These are phyloP conservation scores for Cephus runcator DNA, from an alignment of 2,888 invertebrate genomes.

Conservation along the genomic window DNA sequence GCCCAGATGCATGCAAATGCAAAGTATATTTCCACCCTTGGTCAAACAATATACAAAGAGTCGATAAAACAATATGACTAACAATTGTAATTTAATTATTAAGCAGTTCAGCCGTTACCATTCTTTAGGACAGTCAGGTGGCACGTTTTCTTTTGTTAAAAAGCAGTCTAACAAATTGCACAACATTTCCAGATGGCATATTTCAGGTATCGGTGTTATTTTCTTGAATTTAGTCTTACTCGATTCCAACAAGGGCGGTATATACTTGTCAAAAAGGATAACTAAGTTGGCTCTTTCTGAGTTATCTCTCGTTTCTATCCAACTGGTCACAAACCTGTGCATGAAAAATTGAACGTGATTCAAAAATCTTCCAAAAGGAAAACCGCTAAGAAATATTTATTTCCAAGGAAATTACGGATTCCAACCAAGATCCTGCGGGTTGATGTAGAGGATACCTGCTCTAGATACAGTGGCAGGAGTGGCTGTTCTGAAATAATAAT, in stretches of 20 bases:
- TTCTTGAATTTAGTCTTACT: conserved; percentile 82
- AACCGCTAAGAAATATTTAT: background rate
- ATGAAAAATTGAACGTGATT: background rate
- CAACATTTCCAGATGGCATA: conserved; percentile 88
- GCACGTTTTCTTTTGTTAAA: conserved; percentile 81
- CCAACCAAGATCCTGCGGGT: conserved; percentile 95
- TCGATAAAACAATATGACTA: background rate
- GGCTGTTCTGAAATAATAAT: conserved; percentile 73
- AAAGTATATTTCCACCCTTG: conserved; percentile 89
- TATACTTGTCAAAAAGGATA: conserved; percentile 93
- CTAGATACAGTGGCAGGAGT: conserved; percentile 96
- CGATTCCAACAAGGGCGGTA: conserved; percentile 84
- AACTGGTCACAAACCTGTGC: conserved; percentile 85
- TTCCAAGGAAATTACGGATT: conserved; percentile 76
- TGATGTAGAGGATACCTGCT: conserved; percentile 94
- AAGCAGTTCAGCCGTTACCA: conserved; percentile 67
- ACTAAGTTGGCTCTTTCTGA: conserved; percentile 83
- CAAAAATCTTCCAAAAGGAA: background rate
- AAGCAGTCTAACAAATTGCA: conserved; percentile 89
- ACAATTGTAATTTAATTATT: background rate
- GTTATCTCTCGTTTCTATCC: conserved; percentile 82
- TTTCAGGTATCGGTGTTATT: conserved; percentile 90
- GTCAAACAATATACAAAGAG: background rate
- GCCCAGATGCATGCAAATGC: conserved; percentile 92
- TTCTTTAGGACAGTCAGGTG: conserved; percentile 91